phyloP scores from a whole-genome alignment of 2,797 vertebrate species.

The Gymnothorax javanicus region DNA sequence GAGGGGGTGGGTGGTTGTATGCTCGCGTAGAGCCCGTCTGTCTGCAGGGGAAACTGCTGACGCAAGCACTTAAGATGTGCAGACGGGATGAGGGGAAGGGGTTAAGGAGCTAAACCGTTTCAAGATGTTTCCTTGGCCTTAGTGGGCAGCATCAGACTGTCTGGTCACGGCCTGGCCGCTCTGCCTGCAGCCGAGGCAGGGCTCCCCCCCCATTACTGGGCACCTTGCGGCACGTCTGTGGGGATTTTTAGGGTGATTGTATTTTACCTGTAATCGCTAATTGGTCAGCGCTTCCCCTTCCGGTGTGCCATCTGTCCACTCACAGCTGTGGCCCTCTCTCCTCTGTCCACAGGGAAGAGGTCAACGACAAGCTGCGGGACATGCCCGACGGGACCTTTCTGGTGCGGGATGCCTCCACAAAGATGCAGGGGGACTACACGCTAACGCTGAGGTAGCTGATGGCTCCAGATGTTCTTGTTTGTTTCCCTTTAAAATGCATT shows the following conservation, averaged over 20 bases:
- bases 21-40: neutral
- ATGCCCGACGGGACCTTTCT: constrained; percentile 96
- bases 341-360: constrained; percentile 82
- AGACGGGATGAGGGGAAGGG: constrained; percentile 21
- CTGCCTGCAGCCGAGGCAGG: constrained; percentile 35
- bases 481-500: neutral
- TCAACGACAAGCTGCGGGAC: constrained; percentile 92
- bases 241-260: constrained; percentile 14
- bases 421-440: constrained; percentile 95
- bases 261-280: constrained; percentile 30
- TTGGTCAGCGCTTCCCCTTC: constrained; percentile 5
- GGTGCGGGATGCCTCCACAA: constrained; percentile 92
- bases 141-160: constrained; percentile 37
- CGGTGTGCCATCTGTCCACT: neutral
- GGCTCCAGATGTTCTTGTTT: neutral
- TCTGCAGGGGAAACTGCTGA: constrained; percentile 13
- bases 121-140: constrained; percentile 32
- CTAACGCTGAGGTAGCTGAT: constrained; percentile 73
- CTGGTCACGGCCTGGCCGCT: constrained; percentile 39
- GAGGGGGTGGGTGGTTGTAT: neutral
- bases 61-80: neutral
- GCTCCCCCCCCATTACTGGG: constrained; percentile 13
- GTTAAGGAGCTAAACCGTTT: constrained; percentile 37
- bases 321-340: constrained; percentile 21
- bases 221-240: neutral